phyloP scores from a whole-genome alignment of 1,140 invertebrate genomes.

The Helicorthomorpha holstii region DNA sequence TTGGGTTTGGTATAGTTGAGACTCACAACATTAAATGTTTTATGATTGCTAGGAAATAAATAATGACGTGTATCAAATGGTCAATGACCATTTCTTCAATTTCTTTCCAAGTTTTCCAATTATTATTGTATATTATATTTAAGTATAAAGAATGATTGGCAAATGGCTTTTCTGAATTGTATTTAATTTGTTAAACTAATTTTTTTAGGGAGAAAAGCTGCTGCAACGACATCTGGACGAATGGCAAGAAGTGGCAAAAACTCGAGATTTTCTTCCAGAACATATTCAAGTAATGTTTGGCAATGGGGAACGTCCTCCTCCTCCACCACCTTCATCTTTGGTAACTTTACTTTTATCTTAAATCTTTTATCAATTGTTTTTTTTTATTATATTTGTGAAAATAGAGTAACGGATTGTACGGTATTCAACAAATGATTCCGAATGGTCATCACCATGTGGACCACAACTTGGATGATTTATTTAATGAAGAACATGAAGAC shows the following conservation, averaged over 20 bases:
- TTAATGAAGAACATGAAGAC: conserved; percentile 30
- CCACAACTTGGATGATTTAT: conserved; percentile 27
- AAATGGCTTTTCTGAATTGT: too few species aligned
- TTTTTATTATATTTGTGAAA: neutral
- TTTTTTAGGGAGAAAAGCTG: conserved; percentile 12
- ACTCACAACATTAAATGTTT: neutral
- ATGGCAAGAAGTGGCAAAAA: conserved; percentile 71
- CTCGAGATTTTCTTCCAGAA: conserved; percentile 62
- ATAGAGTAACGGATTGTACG: neutral
- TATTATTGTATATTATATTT: too few species aligned
- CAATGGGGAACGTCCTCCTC: too few species aligned
- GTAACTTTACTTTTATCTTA: neutral
- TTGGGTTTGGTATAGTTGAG: too few species aligned
- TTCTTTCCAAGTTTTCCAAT: too few species aligned
- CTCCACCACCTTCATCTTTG: neutral
- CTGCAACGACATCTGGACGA: conserved; percentile 66
- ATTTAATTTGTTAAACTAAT: too few species aligned
- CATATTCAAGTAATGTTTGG: conserved; percentile 61
- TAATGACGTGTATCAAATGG: neutral
- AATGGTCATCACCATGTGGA: neutral
- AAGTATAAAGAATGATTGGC: too few species aligned
- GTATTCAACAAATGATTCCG: neutral
- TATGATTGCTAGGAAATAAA: neutral
- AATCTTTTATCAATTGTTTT: neutral
- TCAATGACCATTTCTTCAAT: neutral